A percentile compares a stretch with the other conserved stretches of the same genome.
phyloP scores from a whole-genome alignment of 2,113 vertebrate genomes.

The Nerophis lumbriciformis region DNA sequence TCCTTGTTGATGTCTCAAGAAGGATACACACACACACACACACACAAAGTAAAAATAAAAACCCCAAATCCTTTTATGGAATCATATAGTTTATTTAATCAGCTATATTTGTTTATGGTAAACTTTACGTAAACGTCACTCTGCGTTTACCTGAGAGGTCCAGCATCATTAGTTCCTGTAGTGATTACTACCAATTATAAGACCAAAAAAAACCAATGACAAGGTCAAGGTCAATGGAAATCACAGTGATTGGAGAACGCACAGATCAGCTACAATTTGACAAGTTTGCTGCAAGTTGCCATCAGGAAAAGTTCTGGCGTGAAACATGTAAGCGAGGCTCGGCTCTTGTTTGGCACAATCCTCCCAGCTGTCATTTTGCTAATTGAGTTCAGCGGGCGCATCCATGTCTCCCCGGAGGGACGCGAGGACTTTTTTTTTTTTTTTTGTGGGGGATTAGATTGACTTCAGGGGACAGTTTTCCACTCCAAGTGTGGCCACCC shows the following conservation, averaged over 20 bases:
- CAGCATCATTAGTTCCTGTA: constrained; percentile 48
- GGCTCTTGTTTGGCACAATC: constrained; percentile 60
- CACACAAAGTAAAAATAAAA: not conserved
- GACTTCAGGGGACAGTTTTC: constrained; percentile 59
- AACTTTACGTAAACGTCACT: constrained; percentile 6
- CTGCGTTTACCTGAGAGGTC: constrained; percentile 68
- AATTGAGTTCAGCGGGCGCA: constrained; percentile 52
- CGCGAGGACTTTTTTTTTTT: constrained; percentile 45
- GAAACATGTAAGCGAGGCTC: constrained; percentile 25
- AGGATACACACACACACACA: too few relatives aligned
- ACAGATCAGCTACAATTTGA: not conserved
- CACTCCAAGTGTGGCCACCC: constrained; percentile 65
- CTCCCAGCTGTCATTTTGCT: constrained; percentile 56
- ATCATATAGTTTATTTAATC: constrained; percentile 50
- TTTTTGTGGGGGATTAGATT: constrained; percentile 56
- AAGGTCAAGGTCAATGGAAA: constrained; percentile 35
- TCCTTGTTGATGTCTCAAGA: too few relatives aligned
- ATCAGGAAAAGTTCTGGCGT: not conserved
- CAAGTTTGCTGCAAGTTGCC: too few relatives aligned
- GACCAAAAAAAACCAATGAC: constrained; percentile 15
- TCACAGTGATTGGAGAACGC: constrained; percentile 56
- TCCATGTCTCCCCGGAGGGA: constrained; percentile 38
- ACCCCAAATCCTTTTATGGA: not conserved
- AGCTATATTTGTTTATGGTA: constrained; percentile 34
- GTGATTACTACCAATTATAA: constrained; percentile 23